Conservation (phyloP, 2,888 invertebrate genomes). For the Spodoptera picta region DNA sequence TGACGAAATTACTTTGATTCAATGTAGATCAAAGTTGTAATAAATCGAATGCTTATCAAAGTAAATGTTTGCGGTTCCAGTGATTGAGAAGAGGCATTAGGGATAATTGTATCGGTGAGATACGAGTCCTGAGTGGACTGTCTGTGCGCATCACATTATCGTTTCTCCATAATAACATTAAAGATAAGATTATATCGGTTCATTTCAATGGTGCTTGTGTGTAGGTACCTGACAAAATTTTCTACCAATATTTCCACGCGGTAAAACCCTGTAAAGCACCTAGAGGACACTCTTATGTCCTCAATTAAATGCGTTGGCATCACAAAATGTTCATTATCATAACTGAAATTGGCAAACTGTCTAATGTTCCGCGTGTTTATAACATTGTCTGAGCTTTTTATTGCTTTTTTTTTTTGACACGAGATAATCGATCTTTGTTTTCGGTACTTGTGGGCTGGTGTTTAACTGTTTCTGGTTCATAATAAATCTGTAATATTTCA, state of each 20-base stretch:
- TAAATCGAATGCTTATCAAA: constrained; percentile 36
- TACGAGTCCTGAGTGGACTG: constrained; percentile 26
- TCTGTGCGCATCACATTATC: constrained; percentile 39
- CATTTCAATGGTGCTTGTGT: constrained; percentile 15
- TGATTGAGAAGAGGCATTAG: constrained; percentile 23
- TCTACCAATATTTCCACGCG: constrained; percentile 11
- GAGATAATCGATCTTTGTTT: constrained; percentile 30
- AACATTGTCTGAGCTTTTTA: constrained; percentile 36
- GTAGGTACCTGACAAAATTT: constrained; percentile 15
- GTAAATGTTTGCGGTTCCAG: constrained; percentile 16
- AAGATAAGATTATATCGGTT: constrained; percentile 43
- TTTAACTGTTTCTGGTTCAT: constrained; percentile 1
- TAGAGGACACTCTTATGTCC: constrained; percentile 31
- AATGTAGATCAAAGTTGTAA: constrained; percentile 32
- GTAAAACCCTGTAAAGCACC: constrained; percentile 14
- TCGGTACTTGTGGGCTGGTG: constrained; percentile 2
- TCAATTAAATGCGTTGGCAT: constrained; percentile 53
- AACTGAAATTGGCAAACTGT: constrained; percentile 49
- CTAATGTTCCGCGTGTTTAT: constrained; percentile 48
- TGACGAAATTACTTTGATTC: constrained; percentile 13
- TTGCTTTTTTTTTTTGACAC: constrained; percentile 36
- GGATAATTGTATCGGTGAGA: constrained; percentile 32
- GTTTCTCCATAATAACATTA: constrained; percentile 26
- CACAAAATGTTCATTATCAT: constrained; percentile 41
- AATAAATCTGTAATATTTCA: constrained; percentile 4